Base-by-base conservation (phyloP, 2,888 invertebrate genomes). In the Loripinus fragilis region DNA sequence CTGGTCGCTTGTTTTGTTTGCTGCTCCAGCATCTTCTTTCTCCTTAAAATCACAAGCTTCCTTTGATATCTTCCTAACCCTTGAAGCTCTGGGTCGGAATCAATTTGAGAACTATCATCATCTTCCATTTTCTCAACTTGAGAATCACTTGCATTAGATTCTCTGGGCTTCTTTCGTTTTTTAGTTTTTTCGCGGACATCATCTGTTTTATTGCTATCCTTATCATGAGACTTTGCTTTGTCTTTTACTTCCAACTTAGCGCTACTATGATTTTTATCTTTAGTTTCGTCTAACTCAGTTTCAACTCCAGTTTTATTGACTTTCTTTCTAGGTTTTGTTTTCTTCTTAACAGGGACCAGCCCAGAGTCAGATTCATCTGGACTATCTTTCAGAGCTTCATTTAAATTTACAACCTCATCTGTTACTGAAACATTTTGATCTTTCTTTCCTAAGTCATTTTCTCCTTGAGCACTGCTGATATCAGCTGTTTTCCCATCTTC, bases 1-100 rank as follows among this genome's bases (percentile, higher is more conserved):
- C 78, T 71, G n/a, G 73, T 42, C 5, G 67, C 67, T 20, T 41
- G 42, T 52, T 71, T 71, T 33, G 30, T 23, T 41, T 50, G 52
- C 28, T 28, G 68, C 33, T 48, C 50, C 50, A 69, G 20, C 23
- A 45, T 69, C 30, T 69, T 69, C 33, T 30, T 48, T 5, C 20
- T n/a, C 25, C 23, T 69, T 30, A 35, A 33, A 35, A 69, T 48
- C 28, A 30, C 17, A 35, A 69, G 28, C 20, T 48, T 45, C 17
- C 50, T 41, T 69, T 69, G 48, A 33, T 42, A 69, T 48, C 30
- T 28, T 48, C n/a, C 45, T 15, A 60, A 28, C 15, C 60, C 60
- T 15, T 33, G 8, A 48, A 69, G 25, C 5, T 69, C 68, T 2
- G 33, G 45, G 33, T 69, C 68, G 0, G 48, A 69, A 30, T 69